A percentile compares a stretch with the other conserved stretches of the same genome.
Evolutionary conservation across 2,888 invertebrate genomes (phyloP).

Genomic region (Odontocolon sp.): DNA sequence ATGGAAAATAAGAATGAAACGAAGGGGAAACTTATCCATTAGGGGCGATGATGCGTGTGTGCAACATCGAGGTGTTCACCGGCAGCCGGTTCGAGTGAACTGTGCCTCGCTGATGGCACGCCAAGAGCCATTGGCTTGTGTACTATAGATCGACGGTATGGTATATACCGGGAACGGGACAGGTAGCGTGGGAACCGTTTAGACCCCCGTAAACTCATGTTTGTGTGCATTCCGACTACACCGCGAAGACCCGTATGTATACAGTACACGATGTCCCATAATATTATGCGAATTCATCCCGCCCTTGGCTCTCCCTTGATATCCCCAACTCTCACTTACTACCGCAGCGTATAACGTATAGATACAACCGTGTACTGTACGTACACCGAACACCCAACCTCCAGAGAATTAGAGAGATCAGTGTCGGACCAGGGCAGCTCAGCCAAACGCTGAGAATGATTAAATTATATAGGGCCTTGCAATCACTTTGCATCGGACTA

Average conservation of each 20-base stretch:
- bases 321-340: background rate
- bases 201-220: constrained; percentile 73
- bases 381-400: constrained; percentile 5
- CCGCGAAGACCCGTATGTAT: constrained; percentile 2
- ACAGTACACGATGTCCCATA: constrained; percentile 58
- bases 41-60: constrained; percentile 37
- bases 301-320: constrained; percentile 26
- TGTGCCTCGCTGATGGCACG: constrained; percentile 52
- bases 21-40: constrained; percentile 28
- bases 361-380: background rate
- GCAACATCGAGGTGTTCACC: constrained; percentile 33
- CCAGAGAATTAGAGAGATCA: constrained; percentile 56
- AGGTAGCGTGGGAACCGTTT: constrained; percentile 80
- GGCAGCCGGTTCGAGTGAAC: constrained; percentile 16
- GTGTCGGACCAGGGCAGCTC: constrained; percentile 20
- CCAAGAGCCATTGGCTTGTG: constrained; percentile 64
- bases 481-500: constrained; percentile 25
- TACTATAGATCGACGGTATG: too few relatives aligned
- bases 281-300: constrained; percentile 58
- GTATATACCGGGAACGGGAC: constrained; percentile 65
- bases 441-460: constrained; percentile 54
- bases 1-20: background rate
- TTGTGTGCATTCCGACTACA: constrained; percentile 33
- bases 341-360: background rate
- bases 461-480: constrained; percentile 55